Percentiles rank a stretch among this genome's conserved stretches.
Conservation (phyloP, 2,113 vertebrate species). For the Notarius quadriscutis region DNA sequence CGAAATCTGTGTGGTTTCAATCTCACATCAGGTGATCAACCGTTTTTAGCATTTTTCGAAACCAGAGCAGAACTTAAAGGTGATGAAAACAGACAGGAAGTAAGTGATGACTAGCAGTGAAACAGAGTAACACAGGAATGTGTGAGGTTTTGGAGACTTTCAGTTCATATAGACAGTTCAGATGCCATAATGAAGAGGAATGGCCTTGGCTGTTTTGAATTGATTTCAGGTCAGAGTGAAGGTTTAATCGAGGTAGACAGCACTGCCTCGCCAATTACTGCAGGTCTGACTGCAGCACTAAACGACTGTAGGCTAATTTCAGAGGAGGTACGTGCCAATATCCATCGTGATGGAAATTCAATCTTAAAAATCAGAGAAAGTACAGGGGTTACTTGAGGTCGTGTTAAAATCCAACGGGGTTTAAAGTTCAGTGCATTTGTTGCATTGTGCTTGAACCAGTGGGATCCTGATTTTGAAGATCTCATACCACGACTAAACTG, state of each 20-base stretch:
- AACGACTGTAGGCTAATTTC: slow-evolving; percentile 40
- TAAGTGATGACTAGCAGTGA: slow-evolving; percentile 29
- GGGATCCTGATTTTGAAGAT: background rate
- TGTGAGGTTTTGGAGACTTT: slow-evolving; percentile 10
- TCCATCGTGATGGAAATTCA: background rate
- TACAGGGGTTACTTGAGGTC: background rate
- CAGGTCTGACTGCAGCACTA: slow-evolving; percentile 38
- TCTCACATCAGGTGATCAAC: background rate
- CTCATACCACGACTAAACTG: background rate
- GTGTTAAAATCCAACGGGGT: too few relatives aligned
- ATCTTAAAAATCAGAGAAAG: background rate
- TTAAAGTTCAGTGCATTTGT: background rate
- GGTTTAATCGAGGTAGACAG: slow-evolving; percentile 45
- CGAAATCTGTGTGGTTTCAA: background rate
- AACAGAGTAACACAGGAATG: background rate
- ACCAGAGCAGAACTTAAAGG: slow-evolving; percentile 17
- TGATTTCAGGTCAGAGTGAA: slow-evolving; percentile 46
- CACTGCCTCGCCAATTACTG: slow-evolving; percentile 48
- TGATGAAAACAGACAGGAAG: slow-evolving; percentile 35
- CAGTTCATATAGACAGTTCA: slow-evolving; percentile 42
- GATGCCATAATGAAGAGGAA: slow-evolving; percentile 52
- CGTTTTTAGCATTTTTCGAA: background rate
- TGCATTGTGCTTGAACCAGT: background rate
- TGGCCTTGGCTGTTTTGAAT: slow-evolving; percentile 47
- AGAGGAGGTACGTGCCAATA: slow-evolving; percentile 39